Evolutionary conservation across 2,797 vertebrate species (phyloP).

Genomic region (Rachycentron canadum): DNA sequence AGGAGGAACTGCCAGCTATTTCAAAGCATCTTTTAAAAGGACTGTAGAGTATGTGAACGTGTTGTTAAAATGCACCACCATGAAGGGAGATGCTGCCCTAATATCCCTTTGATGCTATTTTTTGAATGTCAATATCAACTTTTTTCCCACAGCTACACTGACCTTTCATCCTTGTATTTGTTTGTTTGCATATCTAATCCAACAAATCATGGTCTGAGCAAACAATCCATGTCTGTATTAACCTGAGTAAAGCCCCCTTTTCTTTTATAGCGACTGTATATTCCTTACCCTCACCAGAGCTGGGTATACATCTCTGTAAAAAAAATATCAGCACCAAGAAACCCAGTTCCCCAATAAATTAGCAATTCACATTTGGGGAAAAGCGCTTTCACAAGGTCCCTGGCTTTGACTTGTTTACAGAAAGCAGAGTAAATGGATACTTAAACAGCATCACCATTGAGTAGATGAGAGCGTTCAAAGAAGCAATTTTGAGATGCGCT

Average conservation of each 20-base stretch:
- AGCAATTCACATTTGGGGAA: slow-evolving; percentile 55
- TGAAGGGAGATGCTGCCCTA: slow-evolving; percentile 9
- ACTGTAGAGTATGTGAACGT: slow-evolving; percentile 7
- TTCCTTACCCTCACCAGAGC: slow-evolving; percentile 8
- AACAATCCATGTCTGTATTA: slow-evolving; percentile 58
- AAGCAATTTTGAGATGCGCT: slow-evolving; percentile 61
- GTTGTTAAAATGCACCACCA: slow-evolving; percentile 22
- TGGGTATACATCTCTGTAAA: slow-evolving; percentile 31
- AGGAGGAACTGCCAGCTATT: slow-evolving; percentile 17
- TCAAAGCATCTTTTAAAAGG: slow-evolving; percentile 38
- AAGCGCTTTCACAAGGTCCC: slow-evolving; percentile 56
- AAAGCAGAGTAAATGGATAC: slow-evolving; percentile 69
- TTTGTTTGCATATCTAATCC: slow-evolving; percentile 65
- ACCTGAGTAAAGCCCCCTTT: slow-evolving; percentile 17
- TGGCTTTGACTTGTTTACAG: slow-evolving; percentile 69
- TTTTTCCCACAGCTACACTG: slow-evolving; percentile 52
- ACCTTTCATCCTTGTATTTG: slow-evolving; percentile 68
- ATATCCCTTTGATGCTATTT: slow-evolving; percentile 49
- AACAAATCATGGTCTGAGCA: slow-evolving; percentile 57
- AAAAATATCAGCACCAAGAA: slow-evolving; percentile 26
- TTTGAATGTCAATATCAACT: slow-evolving; percentile 66
- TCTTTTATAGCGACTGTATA: slow-evolving; percentile 2
- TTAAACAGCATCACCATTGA: slow-evolving; percentile 46
- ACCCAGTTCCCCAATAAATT: slow-evolving; percentile 59
- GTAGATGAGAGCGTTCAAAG: slow-evolving; percentile 61